Percentiles rank a stretch among this genome's conserved stretches.
These are phyloP conservation scores for Arctopsyche grandis DNA, from an alignment of 1,140 invertebrate species.

Conservation along the genomic window DNA sequence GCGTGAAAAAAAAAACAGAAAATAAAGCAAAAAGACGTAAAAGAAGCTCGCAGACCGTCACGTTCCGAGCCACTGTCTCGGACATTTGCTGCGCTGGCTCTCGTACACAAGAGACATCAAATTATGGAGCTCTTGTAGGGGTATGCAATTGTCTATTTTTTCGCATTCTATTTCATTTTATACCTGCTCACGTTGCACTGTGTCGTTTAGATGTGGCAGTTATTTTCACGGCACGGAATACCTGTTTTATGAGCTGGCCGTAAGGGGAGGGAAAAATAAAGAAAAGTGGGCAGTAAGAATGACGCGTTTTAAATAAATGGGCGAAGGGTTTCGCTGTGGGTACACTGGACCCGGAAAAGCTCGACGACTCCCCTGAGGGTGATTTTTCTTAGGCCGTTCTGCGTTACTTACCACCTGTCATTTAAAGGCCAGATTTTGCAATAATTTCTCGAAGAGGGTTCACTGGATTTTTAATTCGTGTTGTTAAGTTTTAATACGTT, in stretches of 20 bases:
- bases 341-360: constrained; percentile 3
- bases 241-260: too few relatives aligned
- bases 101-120: constrained; percentile 21
- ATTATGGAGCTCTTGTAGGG: constrained; percentile 5
- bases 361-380: constrained; percentile 22
- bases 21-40: too few relatives aligned
- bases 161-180: not conserved
- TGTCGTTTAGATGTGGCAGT: not conserved
- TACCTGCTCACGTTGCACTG: not conserved
- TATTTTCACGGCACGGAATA: too few relatives aligned
- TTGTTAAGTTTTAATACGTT: too few relatives aligned
- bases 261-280: not conserved
- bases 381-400: constrained; percentile 42
- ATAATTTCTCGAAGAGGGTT: constrained; percentile 27
- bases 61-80: constrained; percentile 22
- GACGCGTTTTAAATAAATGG: constrained; percentile 10
- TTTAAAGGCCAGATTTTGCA: constrained; percentile 40
- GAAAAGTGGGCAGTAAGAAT: not conserved
- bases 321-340: constrained; percentile 26
- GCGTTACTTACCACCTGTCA: constrained; percentile 44
- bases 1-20: not conserved
- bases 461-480: not conserved
- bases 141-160: not conserved
- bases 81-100: constrained; percentile 11
- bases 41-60: not conserved